Percentiles rank a stretch among this genome's conserved stretches.
Conservation (phyloP, 2,797 vertebrate genomes). For the Pseudochromis fuscus region DNA sequence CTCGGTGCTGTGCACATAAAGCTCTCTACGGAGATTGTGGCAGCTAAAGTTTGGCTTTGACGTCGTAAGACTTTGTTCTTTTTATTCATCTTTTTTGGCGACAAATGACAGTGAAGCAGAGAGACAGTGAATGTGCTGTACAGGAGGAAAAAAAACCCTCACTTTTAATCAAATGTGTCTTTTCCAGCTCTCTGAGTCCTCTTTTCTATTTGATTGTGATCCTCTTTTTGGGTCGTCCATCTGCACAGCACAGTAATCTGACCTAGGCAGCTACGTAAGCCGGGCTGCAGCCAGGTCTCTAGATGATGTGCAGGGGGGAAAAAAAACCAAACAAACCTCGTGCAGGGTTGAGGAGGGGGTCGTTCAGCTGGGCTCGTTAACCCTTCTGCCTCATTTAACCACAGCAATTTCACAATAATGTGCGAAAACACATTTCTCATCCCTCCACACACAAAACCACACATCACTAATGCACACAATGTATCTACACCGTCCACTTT, state of each 20-base stretch:
- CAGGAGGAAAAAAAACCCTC: neutral
- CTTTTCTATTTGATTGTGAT: constrained; percentile 45
- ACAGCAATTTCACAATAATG: constrained; percentile 12
- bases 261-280: constrained; percentile 13
- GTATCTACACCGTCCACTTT: neutral
- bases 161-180: constrained; percentile 35
- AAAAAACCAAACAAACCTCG: neutral
- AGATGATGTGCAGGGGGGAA: constrained; percentile 20
- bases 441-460: no score
- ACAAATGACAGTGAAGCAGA: constrained; percentile 13
- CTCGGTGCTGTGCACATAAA: neutral
- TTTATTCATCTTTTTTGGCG: constrained; percentile 46
- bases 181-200: constrained; percentile 25
- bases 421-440: neutral
- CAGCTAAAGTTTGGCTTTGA: constrained; percentile 4
- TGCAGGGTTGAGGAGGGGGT: neutral
- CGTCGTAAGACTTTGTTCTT: constrained; percentile 27
- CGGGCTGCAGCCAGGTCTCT: constrained; percentile 22
- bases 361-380: constrained; percentile 10
- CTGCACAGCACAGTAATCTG: constrained; percentile 43
- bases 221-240: constrained; percentile 54
- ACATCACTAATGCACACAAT: neutral
- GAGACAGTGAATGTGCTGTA: neutral
- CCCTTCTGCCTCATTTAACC: constrained; percentile 1
- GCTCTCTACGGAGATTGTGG: constrained; percentile 1